These are phyloP conservation scores for Labrus mixtus DNA, from an alignment of 2,113 vertebrate genomes.

Conservation along the genomic window DNA sequence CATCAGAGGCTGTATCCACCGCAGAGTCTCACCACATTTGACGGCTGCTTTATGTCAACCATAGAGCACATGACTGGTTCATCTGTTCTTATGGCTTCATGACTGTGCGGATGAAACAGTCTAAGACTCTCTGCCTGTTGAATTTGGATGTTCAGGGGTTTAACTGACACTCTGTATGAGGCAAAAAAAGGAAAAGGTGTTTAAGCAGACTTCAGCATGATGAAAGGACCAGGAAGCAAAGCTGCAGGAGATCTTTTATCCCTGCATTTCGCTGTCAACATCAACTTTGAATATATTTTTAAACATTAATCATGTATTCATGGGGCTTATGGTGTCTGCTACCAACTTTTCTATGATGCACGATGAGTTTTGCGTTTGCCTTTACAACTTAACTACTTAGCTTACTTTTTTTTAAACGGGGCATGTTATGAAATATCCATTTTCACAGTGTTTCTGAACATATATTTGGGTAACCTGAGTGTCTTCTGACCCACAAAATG, in stretches of 20 bases:
- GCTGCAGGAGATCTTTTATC: not conserved
- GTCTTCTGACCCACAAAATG: no score
- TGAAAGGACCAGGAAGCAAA: not conserved
- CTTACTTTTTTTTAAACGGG: no score
- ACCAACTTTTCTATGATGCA: not conserved
- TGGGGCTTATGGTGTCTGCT: not conserved
- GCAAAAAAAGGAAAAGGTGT: not conserved
- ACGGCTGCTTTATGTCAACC: constrained; percentile 24
- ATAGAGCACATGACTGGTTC: constrained; percentile 20
- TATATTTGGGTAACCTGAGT: no score
- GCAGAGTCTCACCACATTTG: constrained; percentile 32
- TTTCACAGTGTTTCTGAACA: no score
- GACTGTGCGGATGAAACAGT: constrained; percentile 2
- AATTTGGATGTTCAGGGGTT: constrained; percentile 1
- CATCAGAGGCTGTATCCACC: constrained; percentile 35
- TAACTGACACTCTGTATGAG: not conserved
- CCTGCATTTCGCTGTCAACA: no score
- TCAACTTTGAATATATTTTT: not conserved
- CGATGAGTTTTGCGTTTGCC: not conserved
- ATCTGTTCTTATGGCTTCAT: constrained; percentile 18
- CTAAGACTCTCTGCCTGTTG: not conserved
- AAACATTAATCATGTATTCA: not conserved
- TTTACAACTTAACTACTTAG: no score
- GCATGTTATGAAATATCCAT: no score
- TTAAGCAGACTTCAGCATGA: constrained; percentile 5